phyloP scores from a whole-genome alignment of 2,797 vertebrate species.

The Takifugu ocellatus region DNA sequence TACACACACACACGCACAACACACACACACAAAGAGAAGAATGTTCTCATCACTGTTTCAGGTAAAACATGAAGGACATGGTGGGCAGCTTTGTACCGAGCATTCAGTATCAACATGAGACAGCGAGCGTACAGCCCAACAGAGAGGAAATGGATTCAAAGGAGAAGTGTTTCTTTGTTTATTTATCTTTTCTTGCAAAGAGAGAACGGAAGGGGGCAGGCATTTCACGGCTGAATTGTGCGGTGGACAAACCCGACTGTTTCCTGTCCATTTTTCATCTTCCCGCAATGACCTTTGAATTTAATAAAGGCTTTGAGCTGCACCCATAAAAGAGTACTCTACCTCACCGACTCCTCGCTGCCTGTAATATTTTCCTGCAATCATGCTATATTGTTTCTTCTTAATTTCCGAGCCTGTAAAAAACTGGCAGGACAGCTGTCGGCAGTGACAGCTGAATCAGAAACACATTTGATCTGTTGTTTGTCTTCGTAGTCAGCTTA shows the following conservation, averaged over 20 bases:
- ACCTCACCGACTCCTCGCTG: slow-evolving; percentile 14
- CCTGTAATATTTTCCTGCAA: slow-evolving; percentile 34
- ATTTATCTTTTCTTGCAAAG: slow-evolving; percentile 23
- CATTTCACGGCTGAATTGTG: slow-evolving; percentile 49
- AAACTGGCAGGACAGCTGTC: background rate
- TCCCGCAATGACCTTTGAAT: slow-evolving; percentile 52
- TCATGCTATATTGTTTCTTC: slow-evolving; percentile 37
- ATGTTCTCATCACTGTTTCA: slow-evolving; percentile 46
- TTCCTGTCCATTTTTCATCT: slow-evolving; percentile 47
- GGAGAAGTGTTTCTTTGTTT: slow-evolving; percentile 43
- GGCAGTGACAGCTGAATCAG: slow-evolving; percentile 8
- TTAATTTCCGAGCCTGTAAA: slow-evolving; percentile 31
- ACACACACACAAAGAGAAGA: slow-evolving; percentile 15
- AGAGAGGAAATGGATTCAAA: slow-evolving; percentile 47
- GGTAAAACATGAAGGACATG: slow-evolving; percentile 39
- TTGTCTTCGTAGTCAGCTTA: slow-evolving; percentile 31
- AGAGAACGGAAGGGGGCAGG: slow-evolving; percentile 30
- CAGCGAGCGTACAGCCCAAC: slow-evolving; percentile 35
- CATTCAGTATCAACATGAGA: slow-evolving; percentile 32
- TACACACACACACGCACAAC: slow-evolving; percentile 11
- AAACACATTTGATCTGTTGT: slow-evolving; percentile 19
- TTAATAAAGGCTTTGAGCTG: slow-evolving; percentile 48
- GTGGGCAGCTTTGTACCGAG: slow-evolving; percentile 42
- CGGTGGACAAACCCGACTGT: slow-evolving; percentile 34
- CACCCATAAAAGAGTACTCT: slow-evolving; percentile 24